Evolutionary conservation across 2,113 vertebrate genomes (phyloP), one percentile per base, ranked within the genome.

Genomic region (Austrofundulus limnaeus): DNA sequence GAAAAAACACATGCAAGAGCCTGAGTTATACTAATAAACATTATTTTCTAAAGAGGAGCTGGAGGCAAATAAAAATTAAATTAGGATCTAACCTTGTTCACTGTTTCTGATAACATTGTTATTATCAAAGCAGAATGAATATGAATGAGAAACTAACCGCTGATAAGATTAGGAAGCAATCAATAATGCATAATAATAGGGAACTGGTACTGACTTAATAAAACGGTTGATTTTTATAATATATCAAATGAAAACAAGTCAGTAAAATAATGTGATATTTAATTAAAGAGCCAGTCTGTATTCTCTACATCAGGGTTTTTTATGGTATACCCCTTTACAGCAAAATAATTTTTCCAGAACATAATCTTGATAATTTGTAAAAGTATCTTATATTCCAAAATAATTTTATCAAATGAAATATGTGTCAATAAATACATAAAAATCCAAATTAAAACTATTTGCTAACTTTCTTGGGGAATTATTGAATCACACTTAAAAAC

Each of bases 131-230:
- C 9, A 8, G 9, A 34, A 34, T 34, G 8, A 81, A 66, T 70
- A 72, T 63, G 41, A 45, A 82, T 70, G 69, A 66, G 11, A 57
- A 77, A 48, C 58, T 17, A 1, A 64, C 66, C 68, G 64, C 61
- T 72, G 31, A 34, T 34, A 34, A 34, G 5, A 34, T 34, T 34
- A 34, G 8, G 10, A 34, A 5, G 31, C 31, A 34, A 34, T 34
- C 31, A 34, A 34, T 10, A 10, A 34, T 34, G 31, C 31, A 34
- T 5, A 34, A 34, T 34, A 1, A 9, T 10, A 34, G 31, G 10
- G 10, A 34, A 34, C 9, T 34, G 31, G 31, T 10, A 34, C 31
- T 10, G 31, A 34, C 5, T 34, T 34, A 5, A n/a, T n/a, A n/a
- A n/a, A n/a, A n/a, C n/a, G n/a, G n/a, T n/a, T n/a, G n/a, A n/a